phyloP scores from a whole-genome alignment of 2,113 vertebrate genomes.

The Misgurnus anguillicaudatus region DNA sequence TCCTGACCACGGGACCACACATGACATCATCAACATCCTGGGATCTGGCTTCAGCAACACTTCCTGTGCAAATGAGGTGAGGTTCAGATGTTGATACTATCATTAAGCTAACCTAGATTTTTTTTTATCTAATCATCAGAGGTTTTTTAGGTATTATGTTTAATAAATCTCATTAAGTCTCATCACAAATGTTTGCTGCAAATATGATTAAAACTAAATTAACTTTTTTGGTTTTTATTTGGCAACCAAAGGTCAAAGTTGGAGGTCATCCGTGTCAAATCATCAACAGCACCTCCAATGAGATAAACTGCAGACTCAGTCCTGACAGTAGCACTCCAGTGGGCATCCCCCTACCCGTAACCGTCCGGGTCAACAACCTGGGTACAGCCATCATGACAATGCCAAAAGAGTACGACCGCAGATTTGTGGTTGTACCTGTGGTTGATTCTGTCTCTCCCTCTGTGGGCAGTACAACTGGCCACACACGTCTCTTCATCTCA shows the following conservation, averaged over 20 bases:
- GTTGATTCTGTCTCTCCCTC: slow-evolving; percentile 71
- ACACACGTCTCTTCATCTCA: slow-evolving; percentile 70
- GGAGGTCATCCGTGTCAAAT: slow-evolving; percentile 74
- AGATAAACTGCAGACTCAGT: slow-evolving; percentile 73
- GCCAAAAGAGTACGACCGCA: slow-evolving; percentile 66
- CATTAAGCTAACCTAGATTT: background rate
- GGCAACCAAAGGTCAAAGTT: slow-evolving; percentile 73
- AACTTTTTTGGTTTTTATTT: background rate
- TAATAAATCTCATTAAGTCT: no score
- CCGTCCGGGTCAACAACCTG: slow-evolving; percentile 74
- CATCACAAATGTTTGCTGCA: no score
- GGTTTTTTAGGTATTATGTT: no score
- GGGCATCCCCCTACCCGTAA: slow-evolving; percentile 69
- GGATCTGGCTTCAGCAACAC: slow-evolving; percentile 75
- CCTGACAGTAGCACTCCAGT: slow-evolving; percentile 66
- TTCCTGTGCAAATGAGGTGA: slow-evolving; percentile 80
- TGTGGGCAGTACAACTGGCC: slow-evolving; percentile 74
- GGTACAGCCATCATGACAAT: slow-evolving; percentile 70
- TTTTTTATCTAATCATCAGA: no score
- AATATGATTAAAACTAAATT: background rate
- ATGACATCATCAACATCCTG: slow-evolving; percentile 74
- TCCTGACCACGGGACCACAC: slow-evolving; percentile 74
- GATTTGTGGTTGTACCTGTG: slow-evolving; percentile 79
- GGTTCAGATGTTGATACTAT: background rate
- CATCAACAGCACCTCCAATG: slow-evolving; percentile 69